Percentiles rank a stretch among this genome's conserved stretches.
These are phyloP conservation scores for Yponomeuta sedellus DNA, from an alignment of 2,888 invertebrate species.

Conservation along the genomic window DNA sequence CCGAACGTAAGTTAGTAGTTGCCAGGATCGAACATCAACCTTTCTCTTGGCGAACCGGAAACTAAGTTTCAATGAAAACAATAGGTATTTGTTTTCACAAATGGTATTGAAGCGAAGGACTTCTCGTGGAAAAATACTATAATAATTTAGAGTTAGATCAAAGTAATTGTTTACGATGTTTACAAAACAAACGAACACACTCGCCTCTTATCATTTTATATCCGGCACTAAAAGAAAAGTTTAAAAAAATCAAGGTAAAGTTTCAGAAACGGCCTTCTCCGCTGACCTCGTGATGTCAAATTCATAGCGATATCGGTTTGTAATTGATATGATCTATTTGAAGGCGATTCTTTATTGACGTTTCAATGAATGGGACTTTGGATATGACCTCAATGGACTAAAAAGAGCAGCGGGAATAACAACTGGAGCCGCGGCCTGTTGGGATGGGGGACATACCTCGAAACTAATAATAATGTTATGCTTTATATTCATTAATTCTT, in stretches of 20 bases:
- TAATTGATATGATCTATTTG: constrained; percentile 41
- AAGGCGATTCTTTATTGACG: constrained; percentile 21
- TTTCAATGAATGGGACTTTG: constrained; percentile 1
- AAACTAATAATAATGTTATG: too few relatives aligned
- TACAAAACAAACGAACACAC: constrained; percentile 16
- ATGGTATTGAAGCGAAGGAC: background rate
- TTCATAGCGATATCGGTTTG: constrained; percentile 35
- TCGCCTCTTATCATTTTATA: constrained; percentile 21
- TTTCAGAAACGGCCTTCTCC: constrained; percentile 40
- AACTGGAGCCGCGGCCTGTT: background rate
- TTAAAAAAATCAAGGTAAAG: constrained; percentile 51
- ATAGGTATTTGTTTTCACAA: background rate
- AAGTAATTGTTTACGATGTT: constrained; percentile 18
- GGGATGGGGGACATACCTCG: background rate
- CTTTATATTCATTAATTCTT: too few relatives aligned
- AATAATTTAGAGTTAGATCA: constrained; percentile 8
- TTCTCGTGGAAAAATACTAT: background rate
- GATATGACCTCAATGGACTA: constrained; percentile 9
- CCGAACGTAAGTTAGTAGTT: too few relatives aligned
- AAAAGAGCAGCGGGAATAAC: background rate
- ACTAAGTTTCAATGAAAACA: background rate
- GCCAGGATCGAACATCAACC: too few relatives aligned
- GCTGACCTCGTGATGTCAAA: constrained; percentile 54
- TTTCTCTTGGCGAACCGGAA: background rate
- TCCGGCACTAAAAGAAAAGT: constrained; percentile 39